phyloP scores from a whole-genome alignment of 2,888 invertebrate species.

The Parthenolecanium corni region DNA sequence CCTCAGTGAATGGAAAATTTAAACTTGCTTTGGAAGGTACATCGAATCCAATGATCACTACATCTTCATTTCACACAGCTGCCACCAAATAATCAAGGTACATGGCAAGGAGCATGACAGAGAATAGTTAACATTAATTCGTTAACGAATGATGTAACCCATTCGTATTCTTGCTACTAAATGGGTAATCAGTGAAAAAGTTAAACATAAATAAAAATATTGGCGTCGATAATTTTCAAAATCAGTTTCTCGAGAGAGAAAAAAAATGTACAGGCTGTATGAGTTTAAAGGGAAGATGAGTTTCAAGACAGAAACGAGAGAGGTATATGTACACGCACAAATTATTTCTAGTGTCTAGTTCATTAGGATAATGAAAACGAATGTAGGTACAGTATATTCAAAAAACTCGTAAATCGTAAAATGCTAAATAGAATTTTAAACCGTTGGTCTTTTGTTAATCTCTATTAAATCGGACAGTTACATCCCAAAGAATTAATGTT shows the following conservation, averaged over 20 bases:
- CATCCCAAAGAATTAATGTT: conserved; percentile 25
- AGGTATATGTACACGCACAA: background rate
- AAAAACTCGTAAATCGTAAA: conserved; percentile 27
- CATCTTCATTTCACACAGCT: too few relatives aligned
- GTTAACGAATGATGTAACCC: too few relatives aligned
- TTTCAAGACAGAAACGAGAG: background rate
- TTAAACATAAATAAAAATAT: too few relatives aligned
- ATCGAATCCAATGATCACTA: too few relatives aligned
- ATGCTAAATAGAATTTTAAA: conserved; percentile 11
- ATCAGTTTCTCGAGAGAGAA: background rate
- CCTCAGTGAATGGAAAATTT: too few relatives aligned
- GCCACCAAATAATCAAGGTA: too few relatives aligned
- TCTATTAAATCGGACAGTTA: conserved; percentile 27
- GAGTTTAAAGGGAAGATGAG: background rate
- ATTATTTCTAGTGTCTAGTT: conserved; percentile 24
- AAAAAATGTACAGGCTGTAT: background rate
- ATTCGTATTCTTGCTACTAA: too few relatives aligned
- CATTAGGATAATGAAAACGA: conserved; percentile 29
- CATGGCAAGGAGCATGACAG: too few relatives aligned
- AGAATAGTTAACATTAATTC: too few relatives aligned
- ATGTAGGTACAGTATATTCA: conserved; percentile 17
- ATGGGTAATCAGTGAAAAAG: too few relatives aligned
- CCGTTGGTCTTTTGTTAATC: conserved; percentile 22
- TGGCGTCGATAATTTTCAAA: background rate
- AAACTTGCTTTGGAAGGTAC: too few relatives aligned